phyloP scores from a whole-genome alignment of 2,888 invertebrate genomes.

The Luperina nickerlii region DNA sequence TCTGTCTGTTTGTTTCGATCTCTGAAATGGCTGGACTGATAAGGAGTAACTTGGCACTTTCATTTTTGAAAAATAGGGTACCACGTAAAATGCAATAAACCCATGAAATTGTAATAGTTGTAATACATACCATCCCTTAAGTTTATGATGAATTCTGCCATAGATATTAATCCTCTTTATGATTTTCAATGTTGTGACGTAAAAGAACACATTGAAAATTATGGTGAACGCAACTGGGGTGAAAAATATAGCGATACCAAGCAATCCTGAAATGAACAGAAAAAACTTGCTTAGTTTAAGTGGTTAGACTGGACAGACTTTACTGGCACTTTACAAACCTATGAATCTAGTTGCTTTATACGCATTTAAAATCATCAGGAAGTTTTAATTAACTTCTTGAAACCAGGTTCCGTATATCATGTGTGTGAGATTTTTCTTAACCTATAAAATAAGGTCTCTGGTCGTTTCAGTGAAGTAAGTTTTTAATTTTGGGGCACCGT shows the following conservation, averaged over 20 bases:
- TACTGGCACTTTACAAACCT: neutral
- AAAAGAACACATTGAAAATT: constrained; percentile 94
- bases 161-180: constrained; percentile 95
- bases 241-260: constrained; percentile 95
- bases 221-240: constrained; percentile 95
- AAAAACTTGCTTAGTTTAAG: neutral
- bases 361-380: neutral
- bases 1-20: no score
- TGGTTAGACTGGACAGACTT: neutral
- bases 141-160: constrained; percentile 96
- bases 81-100: no score
- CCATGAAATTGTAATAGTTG: neutral
- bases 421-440: neutral
- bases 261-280: constrained; percentile 91
- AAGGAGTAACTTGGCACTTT: no score
- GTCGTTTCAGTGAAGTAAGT: constrained; percentile 1
- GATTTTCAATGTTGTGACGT: constrained; percentile 94
- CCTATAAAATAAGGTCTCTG: no score
- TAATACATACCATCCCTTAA: constrained; percentile 93
- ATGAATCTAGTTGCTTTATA: neutral
- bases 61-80: no score
- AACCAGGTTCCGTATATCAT: neutral
- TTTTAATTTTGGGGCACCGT: neutral
- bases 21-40: no score
- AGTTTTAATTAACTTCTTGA: neutral